Evolutionary conservation across 2,113 vertebrate genomes (phyloP), one percentile per base, ranked within the genome.

Genomic region (Gymnogyps californianus): DNA sequence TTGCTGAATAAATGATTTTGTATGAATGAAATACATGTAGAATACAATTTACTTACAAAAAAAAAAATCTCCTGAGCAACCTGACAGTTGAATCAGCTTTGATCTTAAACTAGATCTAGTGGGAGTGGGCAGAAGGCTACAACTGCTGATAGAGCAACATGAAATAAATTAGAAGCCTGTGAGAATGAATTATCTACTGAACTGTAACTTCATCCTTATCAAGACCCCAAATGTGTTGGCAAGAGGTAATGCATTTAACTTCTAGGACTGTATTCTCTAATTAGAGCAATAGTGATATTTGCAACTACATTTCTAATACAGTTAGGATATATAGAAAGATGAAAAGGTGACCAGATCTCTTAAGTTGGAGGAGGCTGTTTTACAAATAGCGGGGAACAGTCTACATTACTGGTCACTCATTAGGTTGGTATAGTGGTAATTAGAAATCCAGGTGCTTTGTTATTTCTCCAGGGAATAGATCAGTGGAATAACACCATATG

Each of bases 361-460:
- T 6, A 52, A 54, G 16, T 15, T 52, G n/a, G 24, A 71, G 38
- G n/a, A 71, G 25, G 4, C 36, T 51, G 18, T 85, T 85, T 85
- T 71, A 77, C 47, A 74, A 79, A 42, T 52, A 58, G 11, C 20
- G 47, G 75, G 57, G 47, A 25, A 20, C 11, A 16, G 38, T 44
- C 44, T n/a, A 2, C 16, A 2, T 83, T 46, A 31, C 25, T 55
- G 21, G 36, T 76, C 20, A 46, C 36, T 88, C 3, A 7, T 34
- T 89, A 71, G 42, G 16, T 51, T 66, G 29, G 6, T 36, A 16
- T 29, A 61, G n/a, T 36, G 42, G 21, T 90, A 61, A 79, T 54
- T 70, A 64, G 70, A 93, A 95, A 90, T 82, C 55, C 52, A 83
- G 67, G 67, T 95, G 77, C 51, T 93, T 87, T 91, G 69, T 78